Percentiles rank a stretch among this genome's conserved stretches.
Evolutionary conservation across 2,797 vertebrate species (phyloP).

Genomic region (Anolis apletophallus): DNA sequence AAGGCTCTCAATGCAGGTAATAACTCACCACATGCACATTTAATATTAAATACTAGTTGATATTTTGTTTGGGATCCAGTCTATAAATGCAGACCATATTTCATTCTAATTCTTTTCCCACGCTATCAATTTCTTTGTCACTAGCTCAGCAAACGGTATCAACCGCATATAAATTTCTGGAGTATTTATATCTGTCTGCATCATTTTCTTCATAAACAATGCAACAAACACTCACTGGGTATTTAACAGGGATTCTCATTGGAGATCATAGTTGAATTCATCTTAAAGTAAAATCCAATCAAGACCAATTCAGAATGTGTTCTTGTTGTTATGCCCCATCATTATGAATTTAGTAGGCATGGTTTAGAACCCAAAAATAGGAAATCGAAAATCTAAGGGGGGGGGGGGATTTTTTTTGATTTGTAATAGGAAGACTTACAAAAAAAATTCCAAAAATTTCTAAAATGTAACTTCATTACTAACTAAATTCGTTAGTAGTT

Average conservation of each 20-base stretch:
- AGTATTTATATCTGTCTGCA: background rate
- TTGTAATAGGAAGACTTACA: no score
- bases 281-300: background rate
- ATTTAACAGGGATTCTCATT: background rate
- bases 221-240: background rate
- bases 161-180: background rate
- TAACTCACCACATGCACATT: background rate
- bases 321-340: background rate
- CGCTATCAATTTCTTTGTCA: slow-evolving; percentile 10
- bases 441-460: no score
- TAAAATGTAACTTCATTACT: no score
- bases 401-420: no score
- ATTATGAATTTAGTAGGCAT: background rate
- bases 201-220: background rate
- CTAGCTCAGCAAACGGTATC: background rate
- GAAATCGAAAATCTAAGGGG: no score
- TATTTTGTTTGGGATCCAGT: background rate
- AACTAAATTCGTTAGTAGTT: no score
- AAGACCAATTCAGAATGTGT: background rate
- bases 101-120: background rate
- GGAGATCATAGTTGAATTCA: slow-evolving; percentile 12
- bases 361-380: no score
- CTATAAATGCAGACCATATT: background rate
- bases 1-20: background rate
- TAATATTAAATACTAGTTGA: slow-evolving; percentile 4